phyloP scores from a whole-genome alignment of 2,113 vertebrate genomes.

The Carollia perspicillata region DNA sequence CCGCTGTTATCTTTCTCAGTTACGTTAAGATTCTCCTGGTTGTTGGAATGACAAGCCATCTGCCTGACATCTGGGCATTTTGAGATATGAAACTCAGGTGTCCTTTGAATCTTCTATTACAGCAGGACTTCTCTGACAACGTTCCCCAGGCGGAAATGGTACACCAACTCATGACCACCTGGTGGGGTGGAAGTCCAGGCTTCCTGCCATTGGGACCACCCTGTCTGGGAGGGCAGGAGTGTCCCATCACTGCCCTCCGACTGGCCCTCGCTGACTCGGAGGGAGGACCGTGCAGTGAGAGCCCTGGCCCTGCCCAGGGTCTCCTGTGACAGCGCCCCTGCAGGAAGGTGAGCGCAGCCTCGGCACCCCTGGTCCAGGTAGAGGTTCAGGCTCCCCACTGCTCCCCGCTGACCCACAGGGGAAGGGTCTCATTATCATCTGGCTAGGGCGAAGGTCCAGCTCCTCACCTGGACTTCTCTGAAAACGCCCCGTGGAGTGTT shows the following conservation, averaged over 20 bases:
- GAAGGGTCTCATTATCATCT: neutral
- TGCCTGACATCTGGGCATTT: neutral
- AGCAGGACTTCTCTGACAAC: neutral
- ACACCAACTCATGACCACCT: neutral
- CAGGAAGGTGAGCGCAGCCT: neutral
- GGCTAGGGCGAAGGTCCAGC: neutral
- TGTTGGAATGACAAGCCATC: neutral
- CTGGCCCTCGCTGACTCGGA: too few relatives aligned
- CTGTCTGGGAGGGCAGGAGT: neutral
- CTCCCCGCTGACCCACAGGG: neutral
- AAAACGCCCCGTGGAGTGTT: neutral
- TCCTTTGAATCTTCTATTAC: neutral
- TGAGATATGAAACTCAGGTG: neutral
- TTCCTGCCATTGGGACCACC: neutral
- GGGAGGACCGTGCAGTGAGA: rapidly evolving
- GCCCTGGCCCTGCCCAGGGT: neutral
- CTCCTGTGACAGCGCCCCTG: neutral
- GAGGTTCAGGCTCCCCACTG: neutral
- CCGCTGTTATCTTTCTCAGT: neutral
- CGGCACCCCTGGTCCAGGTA: neutral
- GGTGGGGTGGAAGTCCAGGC: neutral
- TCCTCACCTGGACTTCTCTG: neutral
- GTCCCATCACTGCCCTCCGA: neutral
- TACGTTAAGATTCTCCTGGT: neutral
- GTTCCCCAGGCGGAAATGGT: neutral